phyloP scores from a whole-genome alignment of 2,888 invertebrate genomes.

The Bellardia pandia region DNA sequence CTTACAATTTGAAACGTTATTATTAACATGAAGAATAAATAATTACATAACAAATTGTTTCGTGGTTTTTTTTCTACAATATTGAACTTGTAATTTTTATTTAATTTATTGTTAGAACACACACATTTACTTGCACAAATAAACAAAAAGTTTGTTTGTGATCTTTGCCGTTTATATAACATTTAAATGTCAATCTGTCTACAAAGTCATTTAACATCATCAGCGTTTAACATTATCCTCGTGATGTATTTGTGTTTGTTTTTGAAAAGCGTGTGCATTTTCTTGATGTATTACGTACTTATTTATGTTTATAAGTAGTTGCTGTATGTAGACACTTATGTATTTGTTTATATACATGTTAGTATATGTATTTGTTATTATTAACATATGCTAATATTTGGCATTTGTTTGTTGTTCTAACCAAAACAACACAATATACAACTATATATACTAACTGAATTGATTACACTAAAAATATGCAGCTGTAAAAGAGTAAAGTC shows the following conservation, averaged over 20 bases:
- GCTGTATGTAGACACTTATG: background rate
- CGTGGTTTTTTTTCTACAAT: constrained; percentile 38
- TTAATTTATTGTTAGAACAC: constrained; percentile 4
- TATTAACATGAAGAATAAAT: background rate
- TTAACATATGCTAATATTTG: constrained; percentile 68
- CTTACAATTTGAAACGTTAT: constrained; percentile 14
- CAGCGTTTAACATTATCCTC: constrained; percentile 25
- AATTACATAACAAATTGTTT: background rate
- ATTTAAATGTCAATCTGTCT: constrained; percentile 70
- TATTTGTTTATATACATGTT: background rate
- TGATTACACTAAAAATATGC: background rate
- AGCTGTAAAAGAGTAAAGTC: background rate
- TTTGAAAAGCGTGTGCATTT: constrained; percentile 5
- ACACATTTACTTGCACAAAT: background rate
- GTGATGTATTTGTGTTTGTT: constrained; percentile 2
- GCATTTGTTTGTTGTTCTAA: constrained; percentile 58
- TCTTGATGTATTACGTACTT: constrained; percentile 5
- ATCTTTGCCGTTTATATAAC: constrained; percentile 56
- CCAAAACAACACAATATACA: constrained; percentile 12
- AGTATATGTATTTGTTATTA: constrained; percentile 30
- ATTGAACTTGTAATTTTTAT: constrained; percentile 46
- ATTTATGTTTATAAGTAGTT: constrained; percentile 8
- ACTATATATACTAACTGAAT: constrained; percentile 13
- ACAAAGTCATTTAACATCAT: constrained; percentile 69
- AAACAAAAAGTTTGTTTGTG: constrained; percentile 23